Evolutionary conservation across 2,888 invertebrate genomes (phyloP), one percentile per base, ranked within the genome.

Genomic region (Sericinus montela): DNA sequence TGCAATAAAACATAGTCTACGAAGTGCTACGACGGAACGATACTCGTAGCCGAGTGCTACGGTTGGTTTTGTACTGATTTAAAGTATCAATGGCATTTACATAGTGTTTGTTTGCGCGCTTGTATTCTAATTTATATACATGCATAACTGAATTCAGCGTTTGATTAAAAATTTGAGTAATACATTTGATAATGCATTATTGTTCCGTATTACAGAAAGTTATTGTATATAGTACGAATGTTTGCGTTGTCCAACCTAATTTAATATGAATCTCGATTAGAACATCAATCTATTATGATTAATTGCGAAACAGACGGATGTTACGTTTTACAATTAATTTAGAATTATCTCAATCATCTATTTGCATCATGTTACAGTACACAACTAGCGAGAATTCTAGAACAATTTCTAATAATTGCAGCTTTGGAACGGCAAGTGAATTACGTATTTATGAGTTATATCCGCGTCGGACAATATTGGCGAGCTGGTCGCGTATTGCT

Each of bases 371-470:
- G 13, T 11, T 32, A 5, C 7, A 6, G 0, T 6, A 11, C 15
- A 35, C 15, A 15, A 9, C 34, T 34, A 15, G 11, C 30, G 11
- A 38, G 11, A 32, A 32, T 43, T 25, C 32, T n/a, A 19, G 9
- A 38, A 32, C 37, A 38, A 16, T 38, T 48, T 38, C 32, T 38
- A 48, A 48, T 43, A 43, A 43, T 43, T 43, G 42, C 32, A 25
- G 37, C 37, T 38, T 43, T 38, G 43, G 37, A 15, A 38, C 30
- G 32, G 10, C 30, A 23, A 23, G 32, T 14, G 23, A 38, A 48
- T 48, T 48, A 42, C 37, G 37, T 48, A 37, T 43, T 36, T 43
- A 43, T 43, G 48, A 43, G 14, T 43, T 42, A 43, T 19, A 43
- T 38, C 37, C 32, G 23, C 42, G 25, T 38, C 37, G 32, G 32